Evolutionary conservation across 2,797 vertebrate species (phyloP), one percentile per base, ranked within the genome.

Genomic region (Bovichtus diacanthus): DNA sequence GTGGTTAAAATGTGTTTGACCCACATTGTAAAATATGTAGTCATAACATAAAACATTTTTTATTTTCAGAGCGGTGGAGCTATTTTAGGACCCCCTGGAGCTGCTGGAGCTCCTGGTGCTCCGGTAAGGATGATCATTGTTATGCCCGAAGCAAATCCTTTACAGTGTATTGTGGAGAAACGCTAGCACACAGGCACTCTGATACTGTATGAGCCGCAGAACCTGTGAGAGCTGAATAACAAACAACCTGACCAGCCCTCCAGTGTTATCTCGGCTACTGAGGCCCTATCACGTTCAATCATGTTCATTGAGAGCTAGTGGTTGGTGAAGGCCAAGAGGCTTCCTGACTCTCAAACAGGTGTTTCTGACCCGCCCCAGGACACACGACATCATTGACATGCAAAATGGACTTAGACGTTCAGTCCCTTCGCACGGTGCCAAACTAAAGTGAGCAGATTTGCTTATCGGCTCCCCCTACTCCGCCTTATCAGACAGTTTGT

Each of bases 81-180:
- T 62, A 92, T 92, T 12, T 78, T 95, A 47, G 97, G 94, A 91
- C 95, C 94, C 44, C 96, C 97, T 50, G 98, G 97, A 69, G 96
- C 96, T 21, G 97, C 97, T 0, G 98, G 98, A 69, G 96, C 96
- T 21, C 97, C 97, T 0, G 98, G 98, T 11, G 95, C 96, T 65
- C 95, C 95, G 0, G 98, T 99, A 95, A 96, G 97, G 81, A 87
- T 94, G 77, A 86, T 82, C 73, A 71, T 75, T 73, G 47, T 80
- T 82, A 71, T 78, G 84, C 85, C 87, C 84, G 74, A 88, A 88
- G 87, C 80, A 78, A 89, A 88, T 85, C 78, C 63, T 87, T 88
- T 83, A 80, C 65, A 81, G 65, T 82, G 63, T 47, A n/a, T 69
- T 44, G 56, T 66, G 81, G 43, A 85, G 76, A 77, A 85, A 79